phyloP scores from a whole-genome alignment of 2,888 invertebrate species.

The Actias luna region DNA sequence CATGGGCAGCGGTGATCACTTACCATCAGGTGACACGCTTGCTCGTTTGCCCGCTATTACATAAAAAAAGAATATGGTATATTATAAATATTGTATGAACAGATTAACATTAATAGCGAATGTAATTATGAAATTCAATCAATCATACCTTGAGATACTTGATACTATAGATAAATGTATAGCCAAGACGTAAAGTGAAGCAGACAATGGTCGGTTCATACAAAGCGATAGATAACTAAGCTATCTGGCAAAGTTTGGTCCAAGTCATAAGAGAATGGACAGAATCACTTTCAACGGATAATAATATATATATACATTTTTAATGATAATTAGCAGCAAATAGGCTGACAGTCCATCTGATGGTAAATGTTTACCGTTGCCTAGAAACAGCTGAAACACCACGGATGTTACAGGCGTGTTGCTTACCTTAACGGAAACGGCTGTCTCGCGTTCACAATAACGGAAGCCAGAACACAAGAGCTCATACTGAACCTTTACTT shows the following conservation, averaged over 20 bases:
- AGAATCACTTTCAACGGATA: background rate
- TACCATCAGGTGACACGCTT: too few species aligned
- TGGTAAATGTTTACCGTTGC: too few species aligned
- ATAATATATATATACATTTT: background rate
- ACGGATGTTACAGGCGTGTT: too few species aligned
- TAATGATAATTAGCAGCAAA: background rate
- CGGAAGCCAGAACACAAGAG: too few species aligned
- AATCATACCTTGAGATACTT: conserved; percentile 52
- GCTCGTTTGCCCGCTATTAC: too few species aligned
- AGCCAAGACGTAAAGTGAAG: conserved; percentile 52
- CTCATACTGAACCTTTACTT: too few species aligned
- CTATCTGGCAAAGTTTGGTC: conserved; percentile 40
- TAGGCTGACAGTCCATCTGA: too few species aligned
- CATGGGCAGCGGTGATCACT: too few species aligned
- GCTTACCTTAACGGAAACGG: too few species aligned
- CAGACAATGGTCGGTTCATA: conserved; percentile 67
- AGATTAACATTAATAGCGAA: background rate
- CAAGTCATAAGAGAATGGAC: conserved; percentile 20
- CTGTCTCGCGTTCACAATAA: too few species aligned
- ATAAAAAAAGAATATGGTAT: background rate
- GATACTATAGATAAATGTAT: conserved; percentile 14
- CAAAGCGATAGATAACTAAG: conserved; percentile 64
- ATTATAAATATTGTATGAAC: background rate
- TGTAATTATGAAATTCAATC: conserved; percentile 35
- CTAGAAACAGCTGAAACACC: too few species aligned